Evolutionary conservation across 2,888 invertebrate genomes (phyloP), one percentile per base, ranked within the genome.

Genomic region (Drosophila demipolita): DNA sequence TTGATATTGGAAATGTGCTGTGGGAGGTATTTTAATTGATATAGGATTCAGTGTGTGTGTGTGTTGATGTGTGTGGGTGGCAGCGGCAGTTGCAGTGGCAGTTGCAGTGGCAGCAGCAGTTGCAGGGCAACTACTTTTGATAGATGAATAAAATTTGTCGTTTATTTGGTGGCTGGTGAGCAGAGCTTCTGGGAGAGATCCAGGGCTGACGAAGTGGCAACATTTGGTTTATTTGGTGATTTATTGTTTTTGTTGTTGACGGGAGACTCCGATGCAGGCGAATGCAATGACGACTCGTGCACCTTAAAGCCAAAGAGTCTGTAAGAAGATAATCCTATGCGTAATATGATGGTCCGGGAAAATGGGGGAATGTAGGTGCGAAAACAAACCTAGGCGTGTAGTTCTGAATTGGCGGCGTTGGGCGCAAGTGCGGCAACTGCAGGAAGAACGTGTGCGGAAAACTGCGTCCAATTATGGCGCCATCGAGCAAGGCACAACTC

Each of bases 401-500:
- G n/a, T 69, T 73, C 35, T 71, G 59, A 0, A 54, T 0, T 0
- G 79, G 68, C 6, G 70, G 73, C 1, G 48, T 17, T 1, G 87
- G 87, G n/a, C 69, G 26, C 45, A 83, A 15, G 1, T 67, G 15
- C 4, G 90, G 89, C 54, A 75, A 0, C 49, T 81, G 75, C 87
- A 90, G 88, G 7, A 89, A 78, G 38, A 87, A 90, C 76, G 78
- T 77, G 15, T 87, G 90, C 5, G 87, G 87, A 53, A 87, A 87
- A 1, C 74, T 66, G 48, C 66, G 45, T 5, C 87, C 87, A 7
- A 87, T 89, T 53, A 71, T 76, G 7, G 87, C 79, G 0, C 90
- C 87, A 60, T 88, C 90, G n/a, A 90, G 70, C 2, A 48, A 3
- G 1, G 33, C 54, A 15, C 54, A 73, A 1, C 52, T 57, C 1